Conservation (phyloP, 2,113 vertebrate genomes). For the Chionis minor region DNA sequence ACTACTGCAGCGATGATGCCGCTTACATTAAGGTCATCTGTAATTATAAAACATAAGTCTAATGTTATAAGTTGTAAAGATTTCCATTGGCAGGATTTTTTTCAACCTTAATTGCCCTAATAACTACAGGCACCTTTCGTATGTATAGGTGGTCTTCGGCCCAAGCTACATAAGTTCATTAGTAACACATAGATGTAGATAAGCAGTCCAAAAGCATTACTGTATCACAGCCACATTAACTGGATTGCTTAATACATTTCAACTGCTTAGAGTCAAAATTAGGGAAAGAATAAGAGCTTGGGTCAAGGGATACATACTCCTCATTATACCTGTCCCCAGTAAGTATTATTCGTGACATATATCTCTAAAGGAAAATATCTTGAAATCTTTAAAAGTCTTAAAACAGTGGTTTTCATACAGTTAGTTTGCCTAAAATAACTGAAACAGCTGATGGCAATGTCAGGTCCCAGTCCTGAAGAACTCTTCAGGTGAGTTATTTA, state of each 20-base stretch:
- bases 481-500: neutral
- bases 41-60: constrained; percentile 17
- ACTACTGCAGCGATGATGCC: constrained; percentile 81
- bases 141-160: neutral
- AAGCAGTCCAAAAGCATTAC: neutral
- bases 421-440: neutral
- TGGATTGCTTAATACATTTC: neutral
- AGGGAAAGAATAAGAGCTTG: neutral
- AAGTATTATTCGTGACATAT: neutral
- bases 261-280: neutral
- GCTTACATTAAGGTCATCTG: constrained; percentile 87
- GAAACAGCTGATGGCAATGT: neutral
- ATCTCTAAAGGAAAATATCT: neutral
- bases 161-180: neutral
- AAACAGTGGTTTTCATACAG: neutral
- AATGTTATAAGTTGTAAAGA: neutral
- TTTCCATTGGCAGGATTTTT: neutral
- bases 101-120: neutral
- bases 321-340: neutral
- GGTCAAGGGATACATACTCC: neutral
- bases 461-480: neutral
- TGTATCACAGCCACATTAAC: neutral
- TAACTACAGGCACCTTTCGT: neutral
- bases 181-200: neutral
- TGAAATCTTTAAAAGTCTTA: neutral